phyloP scores from a whole-genome alignment of 2,888 invertebrate species.

The Epistrophe grossulariae region DNA sequence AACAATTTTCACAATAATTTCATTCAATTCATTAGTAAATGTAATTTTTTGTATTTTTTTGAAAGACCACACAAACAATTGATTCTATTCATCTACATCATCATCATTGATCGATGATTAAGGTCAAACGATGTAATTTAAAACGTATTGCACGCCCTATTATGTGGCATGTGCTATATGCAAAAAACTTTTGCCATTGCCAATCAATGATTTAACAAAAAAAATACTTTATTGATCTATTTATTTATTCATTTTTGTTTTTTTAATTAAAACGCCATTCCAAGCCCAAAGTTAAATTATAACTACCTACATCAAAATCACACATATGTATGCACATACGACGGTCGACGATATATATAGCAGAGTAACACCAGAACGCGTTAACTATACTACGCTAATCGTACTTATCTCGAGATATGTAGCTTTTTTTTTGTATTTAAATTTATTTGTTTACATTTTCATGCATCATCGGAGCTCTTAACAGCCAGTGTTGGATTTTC shows the following conservation, averaged over 20 bases:
- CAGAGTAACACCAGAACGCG: slow-evolving; percentile 50
- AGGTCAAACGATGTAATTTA: slow-evolving; percentile 45
- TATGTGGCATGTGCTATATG: slow-evolving; percentile 7
- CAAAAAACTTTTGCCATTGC: slow-evolving; percentile 21
- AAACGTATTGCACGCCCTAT: slow-evolving; percentile 32
- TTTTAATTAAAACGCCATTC: slow-evolving; percentile 34
- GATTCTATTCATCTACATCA: slow-evolving; percentile 12
- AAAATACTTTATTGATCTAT: slow-evolving; percentile 27
- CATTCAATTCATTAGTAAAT: neutral
- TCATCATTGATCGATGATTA: slow-evolving; percentile 4
- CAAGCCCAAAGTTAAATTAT: neutral
- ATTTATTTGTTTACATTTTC: slow-evolving; percentile 59
- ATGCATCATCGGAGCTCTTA: slow-evolving; percentile 47
- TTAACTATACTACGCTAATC: slow-evolving; percentile 43
- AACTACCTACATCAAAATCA: neutral
- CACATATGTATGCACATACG: neutral
- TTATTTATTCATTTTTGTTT: neutral
- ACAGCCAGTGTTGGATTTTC: neutral
- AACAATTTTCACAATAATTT: neutral
- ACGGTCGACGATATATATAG: neutral
- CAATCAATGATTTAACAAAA: neutral
- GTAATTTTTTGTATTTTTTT: neutral
- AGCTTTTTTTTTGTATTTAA: slow-evolving; percentile 3
- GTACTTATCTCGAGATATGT: slow-evolving; percentile 10
- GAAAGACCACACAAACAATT: neutral